Base-by-base conservation (phyloP, 2,888 invertebrate genomes). In the Stenodera caucasica region DNA sequence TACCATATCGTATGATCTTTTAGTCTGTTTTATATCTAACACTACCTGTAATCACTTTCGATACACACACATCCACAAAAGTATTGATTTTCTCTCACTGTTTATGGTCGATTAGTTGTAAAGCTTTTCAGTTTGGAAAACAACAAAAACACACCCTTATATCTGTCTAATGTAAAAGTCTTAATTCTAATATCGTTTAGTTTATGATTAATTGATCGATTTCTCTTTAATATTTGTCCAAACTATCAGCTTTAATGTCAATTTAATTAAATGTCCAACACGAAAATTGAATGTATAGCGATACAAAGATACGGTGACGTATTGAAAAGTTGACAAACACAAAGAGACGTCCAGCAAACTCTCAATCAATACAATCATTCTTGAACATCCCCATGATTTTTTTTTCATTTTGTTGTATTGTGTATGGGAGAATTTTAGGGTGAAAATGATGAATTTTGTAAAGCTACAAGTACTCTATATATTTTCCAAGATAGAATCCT, bases 61-160 rank as follows among this genome's bases (percentile, higher is more conserved):
- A 23, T 45, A 12, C 0, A 45, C 45, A 18, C 14, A 14, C 18
- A 7, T 15, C 11, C 11, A n/a, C n/a, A 45, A 8, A 45, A 60
- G 59, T 67, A 67, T 67, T 58, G 67, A 67, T 67, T 67, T 65
- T 55, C 64, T 65, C 65, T 65, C 62, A 67, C 60, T 56, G 60
- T 67, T 67, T 62, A 55, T 62, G 62, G 62, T 67, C 65, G 65
- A 67, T 67, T 67, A 67, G 60, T 63, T 63, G 33, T 32, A 59
- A 60, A 45, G 45, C 45, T 58, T 63, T 58, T 61, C 57, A 55
- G 61, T 63, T 60, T 59, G 57, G 59, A 59, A 59, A 59, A 45
- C 11, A 23, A 21, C 57, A 35, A 53, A 54, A 60, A 60, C 60
- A 57, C 63, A 63, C 54, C 49, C 59, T 59, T 58, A 50, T 53